Percentiles rank a stretch among this genome's conserved stretches.
These are phyloP conservation scores for Callitettix versicolor DNA, from an alignment of 1,140 invertebrate species.

Conservation along the genomic window DNA sequence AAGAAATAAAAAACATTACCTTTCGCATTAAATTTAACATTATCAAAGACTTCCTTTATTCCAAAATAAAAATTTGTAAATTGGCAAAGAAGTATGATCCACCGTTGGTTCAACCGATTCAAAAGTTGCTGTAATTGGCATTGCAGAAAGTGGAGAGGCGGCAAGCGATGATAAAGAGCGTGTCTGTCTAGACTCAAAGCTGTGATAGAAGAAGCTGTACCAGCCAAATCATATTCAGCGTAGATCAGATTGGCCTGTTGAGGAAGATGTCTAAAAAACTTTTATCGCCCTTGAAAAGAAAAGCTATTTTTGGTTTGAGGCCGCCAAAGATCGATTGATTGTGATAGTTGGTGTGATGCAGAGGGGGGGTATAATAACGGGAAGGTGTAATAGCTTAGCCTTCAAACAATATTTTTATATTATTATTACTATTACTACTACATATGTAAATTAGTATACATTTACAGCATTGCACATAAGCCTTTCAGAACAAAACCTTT, in stretches of 20 bases:
- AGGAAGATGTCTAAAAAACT: slow-evolving; percentile 12
- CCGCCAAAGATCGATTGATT: background rate
- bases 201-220: slow-evolving; percentile 21
- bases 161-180: slow-evolving; percentile 13
- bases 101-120: slow-evolving; percentile 25
- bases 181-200: slow-evolving; percentile 12
- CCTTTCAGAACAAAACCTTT: too few relatives aligned
- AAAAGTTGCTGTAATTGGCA: slow-evolving; percentile 21
- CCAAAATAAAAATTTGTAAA: background rate
- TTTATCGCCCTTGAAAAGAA: background rate
- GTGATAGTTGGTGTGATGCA: background rate
- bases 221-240: slow-evolving; percentile 24
- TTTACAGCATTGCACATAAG: too few relatives aligned
- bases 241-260: slow-evolving; percentile 22
- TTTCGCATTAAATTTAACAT: background rate
- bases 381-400: too few relatives aligned
- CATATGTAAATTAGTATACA: too few relatives aligned
- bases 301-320: background rate
- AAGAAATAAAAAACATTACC: background rate
- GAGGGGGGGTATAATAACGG: too few relatives aligned
- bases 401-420: too few relatives aligned
- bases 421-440: too few relatives aligned
- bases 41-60: background rate
- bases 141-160: slow-evolving; percentile 11
- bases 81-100: background rate